Evolutionary conservation across 2,888 invertebrate species (phyloP).

Genomic region (Synanthedon vespiformis): DNA sequence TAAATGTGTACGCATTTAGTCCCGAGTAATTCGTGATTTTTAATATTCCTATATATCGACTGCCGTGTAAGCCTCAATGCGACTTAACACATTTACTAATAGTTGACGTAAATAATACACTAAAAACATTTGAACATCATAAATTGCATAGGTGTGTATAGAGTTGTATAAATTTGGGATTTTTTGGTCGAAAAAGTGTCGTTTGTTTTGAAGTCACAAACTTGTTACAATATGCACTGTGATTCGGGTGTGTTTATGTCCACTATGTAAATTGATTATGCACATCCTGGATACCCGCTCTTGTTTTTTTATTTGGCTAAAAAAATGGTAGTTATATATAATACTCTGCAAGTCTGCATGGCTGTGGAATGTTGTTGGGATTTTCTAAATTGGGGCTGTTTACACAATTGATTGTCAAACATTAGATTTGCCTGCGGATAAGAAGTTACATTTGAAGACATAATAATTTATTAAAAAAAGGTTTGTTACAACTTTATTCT

Average conservation of each 20-base stretch:
- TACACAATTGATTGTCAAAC: conserved; percentile 22
- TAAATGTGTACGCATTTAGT: too few species aligned
- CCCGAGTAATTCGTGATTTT: too few species aligned
- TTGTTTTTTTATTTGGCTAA: conserved; percentile 44
- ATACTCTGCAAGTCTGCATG: conserved; percentile 61
- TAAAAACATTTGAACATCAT: background rate
- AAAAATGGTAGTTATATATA: conserved; percentile 42
- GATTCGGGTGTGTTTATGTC: conserved; percentile 31
- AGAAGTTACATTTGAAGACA: conserved; percentile 4
- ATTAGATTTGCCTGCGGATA: conserved; percentile 29
- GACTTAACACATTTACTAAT: conserved; percentile 58
- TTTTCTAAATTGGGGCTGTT: background rate
- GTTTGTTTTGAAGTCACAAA: background rate
- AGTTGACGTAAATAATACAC: conserved; percentile 33
- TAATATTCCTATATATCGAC: conserved; percentile 14
- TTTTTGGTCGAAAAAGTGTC: background rate
- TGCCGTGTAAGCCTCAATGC: conserved; percentile 63
- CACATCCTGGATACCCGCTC: conserved; percentile 52
- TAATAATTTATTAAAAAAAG: background rate
- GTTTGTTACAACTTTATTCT: background rate
- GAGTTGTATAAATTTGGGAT: background rate
- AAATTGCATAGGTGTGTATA: too few species aligned
- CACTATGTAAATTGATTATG: conserved; percentile 54
- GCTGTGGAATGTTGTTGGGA: conserved; percentile 48
- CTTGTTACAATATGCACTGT: conserved; percentile 15